Base-by-base conservation (phyloP, 2,888 invertebrate genomes). In the Xanthorhoe designata region DNA sequence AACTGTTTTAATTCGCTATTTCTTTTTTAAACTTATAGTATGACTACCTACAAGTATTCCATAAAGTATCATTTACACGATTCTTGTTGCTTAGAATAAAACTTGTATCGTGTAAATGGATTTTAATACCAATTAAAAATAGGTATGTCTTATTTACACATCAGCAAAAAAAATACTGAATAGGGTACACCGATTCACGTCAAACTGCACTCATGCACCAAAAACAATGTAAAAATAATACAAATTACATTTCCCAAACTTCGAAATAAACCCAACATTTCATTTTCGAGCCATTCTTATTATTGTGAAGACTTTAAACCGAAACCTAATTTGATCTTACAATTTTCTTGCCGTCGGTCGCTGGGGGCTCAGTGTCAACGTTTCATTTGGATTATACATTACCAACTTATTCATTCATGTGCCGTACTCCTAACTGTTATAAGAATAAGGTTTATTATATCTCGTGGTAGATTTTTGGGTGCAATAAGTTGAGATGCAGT, bases 261-360 rank as follows among this genome's bases (percentile, higher is more conserved):
- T 61, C 19, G 61, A 64, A 72, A 70, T 72, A 73, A 74, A 61
- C 68, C 70, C 69, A 75, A 81, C 80, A 77, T 82, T 84, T 85
- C 78, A 86, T 85, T 83, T 85, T 81, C 78, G 71, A 82, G 79
- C 79, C 74, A 80, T 87, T 86, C 82, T 84, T 87, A 86, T 88
- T 88, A 87, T 87, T 85, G 84, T 80, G 79, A 78, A 75, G 83
- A 85, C 80, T 86, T 82, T 82, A 87, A 83, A 85, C 81, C 83
- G 76, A 80, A 77, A 86, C 87, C 87, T 90, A 90, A 90, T 90
- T 90, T 88, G 86, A 90, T 90, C 89, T 87, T 75, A 87, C 89
- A 90, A 91, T 90, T 89, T 89, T 88, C 87, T 86, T 83, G 80
- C 79, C 82, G 77, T 74, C 80, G 80, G 73, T 79, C 79, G 83